Evolutionary conservation across 1,140 invertebrate genomes (phyloP), one percentile per base, ranked within the genome.

Genomic region (Drosophila nikananu): DNA sequence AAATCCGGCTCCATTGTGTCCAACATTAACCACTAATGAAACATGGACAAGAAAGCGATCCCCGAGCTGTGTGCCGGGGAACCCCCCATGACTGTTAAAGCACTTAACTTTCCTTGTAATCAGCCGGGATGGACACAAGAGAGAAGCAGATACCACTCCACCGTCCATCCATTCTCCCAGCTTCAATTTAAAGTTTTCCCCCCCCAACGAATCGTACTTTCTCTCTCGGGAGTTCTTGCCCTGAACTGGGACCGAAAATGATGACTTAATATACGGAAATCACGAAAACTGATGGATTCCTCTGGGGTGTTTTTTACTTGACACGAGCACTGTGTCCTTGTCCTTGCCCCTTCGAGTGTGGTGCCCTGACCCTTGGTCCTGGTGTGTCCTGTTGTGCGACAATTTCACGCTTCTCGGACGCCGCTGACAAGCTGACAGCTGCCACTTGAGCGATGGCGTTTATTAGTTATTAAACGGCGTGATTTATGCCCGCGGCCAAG

Each of bases 381-480:
- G 41, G 21, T 21, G n/a, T 66, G 44, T 72, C 44, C 52, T 51
- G 19, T 42, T 65, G 75, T 65, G 75, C 61, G 76, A 80, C 79
- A 87, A 80, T 87, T 86, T 86, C 57, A 66, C 84, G 84, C 68
- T 89, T 62, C 67, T 81, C 77, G 81, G 55, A 23, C 35, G 44
- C 70, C 48, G 51, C 58, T 75, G 64, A 59, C 80, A 89, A 89
- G 62, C 72, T 87, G 83, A 87, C 83, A 87, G 83, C 84, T 87
- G 83, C 73, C 81, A 83, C 77, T 89, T 89, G 84, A 67, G 61
- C 58, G 71, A 81, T 62, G 65, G 73, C 80, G 84, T 81, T 87
- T 89, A 89, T 87, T 87, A 87, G 84, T 87, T 87, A 87, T 89
- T 87, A 87, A 87, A 87, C 44, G 84, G 77, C 65, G 81, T 89